Conservation (phyloP, 2,113 vertebrate species). For the Gorsachius goisagi region DNA sequence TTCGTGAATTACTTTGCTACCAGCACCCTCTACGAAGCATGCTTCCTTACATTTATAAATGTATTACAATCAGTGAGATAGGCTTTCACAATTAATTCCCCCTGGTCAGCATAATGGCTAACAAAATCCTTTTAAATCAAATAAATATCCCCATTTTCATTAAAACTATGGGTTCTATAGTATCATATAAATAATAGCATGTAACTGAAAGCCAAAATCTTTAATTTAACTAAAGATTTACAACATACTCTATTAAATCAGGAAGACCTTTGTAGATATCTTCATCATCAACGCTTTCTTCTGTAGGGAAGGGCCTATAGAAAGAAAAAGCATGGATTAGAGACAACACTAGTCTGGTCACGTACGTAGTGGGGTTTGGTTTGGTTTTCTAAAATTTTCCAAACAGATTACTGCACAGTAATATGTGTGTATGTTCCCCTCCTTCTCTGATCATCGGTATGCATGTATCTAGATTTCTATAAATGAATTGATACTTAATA, state of each 20-base stretch:
- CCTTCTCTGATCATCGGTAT: neutral
- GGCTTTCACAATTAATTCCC: neutral
- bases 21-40: neutral
- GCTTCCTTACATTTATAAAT: neutral
- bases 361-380: neutral
- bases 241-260: constrained; percentile 93
- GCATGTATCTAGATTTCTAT: rapidly evolving
- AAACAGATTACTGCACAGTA: neutral
- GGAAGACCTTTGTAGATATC: constrained; percentile 95
- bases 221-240: neutral
- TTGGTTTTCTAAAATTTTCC: neutral
- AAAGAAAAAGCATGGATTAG: neutral
- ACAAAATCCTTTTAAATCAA: neutral
- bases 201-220: neutral
- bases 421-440: rapidly evolving
- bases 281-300: constrained; percentile 89
- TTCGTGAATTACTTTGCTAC: neutral
- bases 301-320: constrained; percentile 89
- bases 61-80: neutral
- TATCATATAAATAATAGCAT: neutral
- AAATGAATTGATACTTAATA: neutral
- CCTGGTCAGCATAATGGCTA: neutral
- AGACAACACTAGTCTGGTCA: neutral
- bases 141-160: neutral
- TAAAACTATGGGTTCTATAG: neutral